Evolutionary conservation across 2,888 invertebrate species (phyloP).

Genomic region (Tipula confusa): DNA sequence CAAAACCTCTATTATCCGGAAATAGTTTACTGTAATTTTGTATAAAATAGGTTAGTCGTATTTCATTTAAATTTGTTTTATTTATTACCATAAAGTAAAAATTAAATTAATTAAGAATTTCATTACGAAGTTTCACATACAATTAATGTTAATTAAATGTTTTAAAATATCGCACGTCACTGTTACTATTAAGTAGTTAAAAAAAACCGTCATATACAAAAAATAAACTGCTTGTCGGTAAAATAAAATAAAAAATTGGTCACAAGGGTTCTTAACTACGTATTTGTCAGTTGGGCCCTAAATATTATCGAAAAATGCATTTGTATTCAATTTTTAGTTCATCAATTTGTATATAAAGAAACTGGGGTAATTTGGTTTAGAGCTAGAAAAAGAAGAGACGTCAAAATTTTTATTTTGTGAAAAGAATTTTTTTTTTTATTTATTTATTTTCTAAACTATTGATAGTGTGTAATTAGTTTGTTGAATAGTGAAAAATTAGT

Average conservation of each 20-base stretch:
- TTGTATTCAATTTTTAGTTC: neutral
- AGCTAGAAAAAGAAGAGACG: slow-evolving; percentile 9
- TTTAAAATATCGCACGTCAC: no score
- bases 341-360: neutral
- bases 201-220: no score
- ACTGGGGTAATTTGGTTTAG: neutral
- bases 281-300: neutral
- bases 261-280: neutral
- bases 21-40: no score
- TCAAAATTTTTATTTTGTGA: neutral
- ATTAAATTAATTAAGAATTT: no score
- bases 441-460: neutral
- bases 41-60: no score
- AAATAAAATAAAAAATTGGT: no score
- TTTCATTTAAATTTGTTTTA: no score
- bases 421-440: neutral
- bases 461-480: neutral
- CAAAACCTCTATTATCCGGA: no score
- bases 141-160: no score
- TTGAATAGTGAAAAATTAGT: neutral
- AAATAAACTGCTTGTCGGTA: neutral
- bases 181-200: no score
- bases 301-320: neutral
- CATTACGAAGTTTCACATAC: no score
- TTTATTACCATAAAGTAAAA: no score